phyloP scores from a whole-genome alignment of 2,888 invertebrate genomes.

The Graphium colonna region DNA sequence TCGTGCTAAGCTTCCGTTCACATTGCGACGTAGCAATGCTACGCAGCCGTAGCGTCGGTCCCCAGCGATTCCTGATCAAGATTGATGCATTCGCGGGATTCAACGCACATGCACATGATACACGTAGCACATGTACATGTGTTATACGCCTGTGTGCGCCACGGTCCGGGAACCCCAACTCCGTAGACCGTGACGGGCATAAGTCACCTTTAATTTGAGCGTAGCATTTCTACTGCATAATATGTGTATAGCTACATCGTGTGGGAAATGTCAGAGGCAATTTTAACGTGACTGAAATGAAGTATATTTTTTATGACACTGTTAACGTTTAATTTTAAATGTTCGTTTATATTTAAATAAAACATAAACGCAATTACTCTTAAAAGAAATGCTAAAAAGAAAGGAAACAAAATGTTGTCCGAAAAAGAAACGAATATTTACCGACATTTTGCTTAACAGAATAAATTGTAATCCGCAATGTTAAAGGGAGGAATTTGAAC shows the following conservation, averaged over 20 bases:
- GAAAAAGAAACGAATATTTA: too few species aligned
- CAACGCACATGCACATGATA: slow-evolving; percentile 17
- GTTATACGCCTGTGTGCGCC: slow-evolving; percentile 26
- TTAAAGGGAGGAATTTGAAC: slow-evolving; percentile 1
- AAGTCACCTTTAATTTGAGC: slow-evolving; percentile 16
- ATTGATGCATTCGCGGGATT: slow-evolving; percentile 55
- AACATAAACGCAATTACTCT: too few species aligned
- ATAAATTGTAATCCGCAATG: background rate
- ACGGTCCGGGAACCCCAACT: background rate
- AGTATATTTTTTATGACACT: too few species aligned
- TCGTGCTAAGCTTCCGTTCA: slow-evolving; percentile 42
- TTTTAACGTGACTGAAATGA: too few species aligned
- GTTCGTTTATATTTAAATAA: too few species aligned
- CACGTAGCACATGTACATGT: slow-evolving; percentile 35
- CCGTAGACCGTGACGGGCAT: slow-evolving; percentile 8
- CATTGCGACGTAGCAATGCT: slow-evolving; percentile 36
- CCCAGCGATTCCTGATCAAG: slow-evolving; percentile 62
- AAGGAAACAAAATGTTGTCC: too few species aligned
- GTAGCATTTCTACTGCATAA: background rate
- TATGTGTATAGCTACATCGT: background rate
- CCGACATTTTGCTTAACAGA: background rate
- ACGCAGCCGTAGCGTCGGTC: slow-evolving; percentile 38
- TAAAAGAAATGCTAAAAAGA: too few species aligned
- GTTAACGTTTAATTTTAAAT: too few species aligned
- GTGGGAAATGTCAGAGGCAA: too few species aligned